Base-by-base conservation (phyloP, 2,113 vertebrate species). In the Pseudolaguvia tuberculata region DNA sequence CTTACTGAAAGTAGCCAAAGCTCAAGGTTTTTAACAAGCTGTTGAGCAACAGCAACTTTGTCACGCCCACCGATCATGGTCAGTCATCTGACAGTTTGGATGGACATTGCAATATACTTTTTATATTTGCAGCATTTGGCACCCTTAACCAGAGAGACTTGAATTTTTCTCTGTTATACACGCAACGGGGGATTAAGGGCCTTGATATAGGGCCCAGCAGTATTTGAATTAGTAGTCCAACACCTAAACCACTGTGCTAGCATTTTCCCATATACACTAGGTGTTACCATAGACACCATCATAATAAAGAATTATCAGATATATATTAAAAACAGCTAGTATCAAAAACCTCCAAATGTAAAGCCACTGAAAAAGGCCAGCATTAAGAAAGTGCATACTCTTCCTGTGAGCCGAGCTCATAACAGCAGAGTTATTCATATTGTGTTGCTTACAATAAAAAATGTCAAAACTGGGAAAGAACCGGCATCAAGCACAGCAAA, bases 1-100 rank as follows among this genome's bases (percentile, higher is more conserved):
- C 86, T 83, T 86, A 84, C 82, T 84, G 80, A 39, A 21, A 84
- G 81, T 70, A 83, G 84, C 84, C 83, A 75, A 78, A 86, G 65
- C 70, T 62, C 77, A 9, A 85, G 82, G 83, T 81, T 82, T 77
- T 77, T 76, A 50, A 68, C 78, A 70, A 75, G 66, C 62, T 84
- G 82, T 80, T 76, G 76, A 84, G 84, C 84, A 78, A 82, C 84
- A 83, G 63, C 9, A 18, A 79, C 81, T 70, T 75, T 83, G 84
- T 76, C 58, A 78, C 83, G 51, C 67, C 65, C 81, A 79, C 69
- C 31, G 52, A 78, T 58, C 84, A 35, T 21, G 57, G 78, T 61
- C 59, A 75, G 69, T 68, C 61, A 59, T 75, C 50, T 67, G 80
- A 48, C 75, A 69, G 72, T 72, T 75, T 71, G 11, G 73, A 76